Evolutionary conservation across 1,140 invertebrate genomes (phyloP).

Genomic region (Pemphigus obesinymphae): DNA sequence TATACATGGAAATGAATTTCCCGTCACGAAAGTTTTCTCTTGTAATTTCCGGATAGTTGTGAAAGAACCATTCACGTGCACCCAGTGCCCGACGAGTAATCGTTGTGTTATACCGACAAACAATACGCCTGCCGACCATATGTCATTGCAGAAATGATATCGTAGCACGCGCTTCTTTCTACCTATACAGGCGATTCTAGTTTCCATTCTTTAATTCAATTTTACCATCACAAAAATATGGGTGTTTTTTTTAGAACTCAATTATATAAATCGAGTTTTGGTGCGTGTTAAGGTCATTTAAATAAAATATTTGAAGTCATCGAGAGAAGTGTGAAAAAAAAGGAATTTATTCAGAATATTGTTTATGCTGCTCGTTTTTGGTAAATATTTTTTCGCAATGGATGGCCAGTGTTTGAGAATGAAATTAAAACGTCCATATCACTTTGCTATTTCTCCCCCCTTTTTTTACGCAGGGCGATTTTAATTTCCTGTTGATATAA

Average conservation of each 20-base stretch:
- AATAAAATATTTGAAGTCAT: neutral
- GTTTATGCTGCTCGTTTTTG: neutral
- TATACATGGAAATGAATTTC: neutral
- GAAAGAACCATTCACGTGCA: neutral
- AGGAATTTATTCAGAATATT: neutral
- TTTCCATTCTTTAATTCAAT: neutral
- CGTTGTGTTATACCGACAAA: neutral
- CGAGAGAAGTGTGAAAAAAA: neutral
- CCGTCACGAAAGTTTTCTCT: neutral
- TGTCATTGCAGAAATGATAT: neutral
- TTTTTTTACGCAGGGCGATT: conserved; percentile 30
- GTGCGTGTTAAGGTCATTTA: neutral
- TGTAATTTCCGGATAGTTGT: conserved; percentile 28
- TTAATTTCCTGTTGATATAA: conserved; percentile 42
- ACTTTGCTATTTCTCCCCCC: neutral
- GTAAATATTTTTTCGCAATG: conserved; percentile 5
- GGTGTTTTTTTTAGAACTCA: neutral
- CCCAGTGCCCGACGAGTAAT: neutral
- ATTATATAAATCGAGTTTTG: neutral
- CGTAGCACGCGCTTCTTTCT: neutral
- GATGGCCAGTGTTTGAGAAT: neutral
- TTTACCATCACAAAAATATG: neutral
- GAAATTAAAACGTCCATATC: conserved; percentile 28
- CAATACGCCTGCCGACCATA: neutral
- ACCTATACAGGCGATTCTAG: neutral